These are phyloP conservation scores for Monochamus saltuarius DNA, from an alignment of 1,140 invertebrate genomes.

Conservation along the genomic window DNA sequence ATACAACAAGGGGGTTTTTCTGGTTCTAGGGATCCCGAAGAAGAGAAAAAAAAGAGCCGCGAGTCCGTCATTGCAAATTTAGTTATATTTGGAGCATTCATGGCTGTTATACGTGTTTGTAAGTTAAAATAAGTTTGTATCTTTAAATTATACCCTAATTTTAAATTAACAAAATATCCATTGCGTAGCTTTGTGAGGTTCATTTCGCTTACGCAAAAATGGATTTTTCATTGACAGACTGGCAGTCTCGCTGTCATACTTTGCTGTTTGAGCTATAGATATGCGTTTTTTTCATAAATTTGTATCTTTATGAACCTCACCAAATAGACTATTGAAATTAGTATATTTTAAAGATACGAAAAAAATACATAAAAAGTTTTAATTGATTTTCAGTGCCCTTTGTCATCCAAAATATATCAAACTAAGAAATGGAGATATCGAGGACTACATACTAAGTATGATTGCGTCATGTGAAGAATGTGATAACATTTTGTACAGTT, in stretches of 20 bases:
- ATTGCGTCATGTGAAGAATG: neutral
- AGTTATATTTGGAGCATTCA: slow-evolving; percentile 32
- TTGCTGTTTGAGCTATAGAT: too few species aligned
- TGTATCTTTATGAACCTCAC: too few species aligned
- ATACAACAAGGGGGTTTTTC: slow-evolving; percentile 35
- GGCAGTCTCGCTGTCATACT: too few species aligned
- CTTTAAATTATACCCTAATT: neutral
- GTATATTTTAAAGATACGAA: neutral
- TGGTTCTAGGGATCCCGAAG: slow-evolving; percentile 30
- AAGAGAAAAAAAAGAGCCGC: slow-evolving; percentile 34
- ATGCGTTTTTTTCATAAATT: too few species aligned
- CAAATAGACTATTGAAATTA: neutral
- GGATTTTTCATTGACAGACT: too few species aligned
- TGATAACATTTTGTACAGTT: slow-evolving; percentile 5
- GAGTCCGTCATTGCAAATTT: slow-evolving; percentile 36
- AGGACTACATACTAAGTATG: neutral
- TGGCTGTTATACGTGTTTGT: slow-evolving; percentile 32
- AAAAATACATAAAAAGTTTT: neutral
- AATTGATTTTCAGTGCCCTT: slow-evolving; percentile 3
- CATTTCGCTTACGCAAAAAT: too few species aligned
- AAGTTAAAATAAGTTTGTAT: slow-evolving; percentile 14
- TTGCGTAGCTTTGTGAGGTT: neutral
- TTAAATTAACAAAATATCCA: neutral
- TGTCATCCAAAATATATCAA: neutral
- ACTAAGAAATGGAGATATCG: neutral